Evolutionary conservation across 2,888 invertebrate genomes (phyloP).

Genomic region (Microctonus aethiopoides): DNA sequence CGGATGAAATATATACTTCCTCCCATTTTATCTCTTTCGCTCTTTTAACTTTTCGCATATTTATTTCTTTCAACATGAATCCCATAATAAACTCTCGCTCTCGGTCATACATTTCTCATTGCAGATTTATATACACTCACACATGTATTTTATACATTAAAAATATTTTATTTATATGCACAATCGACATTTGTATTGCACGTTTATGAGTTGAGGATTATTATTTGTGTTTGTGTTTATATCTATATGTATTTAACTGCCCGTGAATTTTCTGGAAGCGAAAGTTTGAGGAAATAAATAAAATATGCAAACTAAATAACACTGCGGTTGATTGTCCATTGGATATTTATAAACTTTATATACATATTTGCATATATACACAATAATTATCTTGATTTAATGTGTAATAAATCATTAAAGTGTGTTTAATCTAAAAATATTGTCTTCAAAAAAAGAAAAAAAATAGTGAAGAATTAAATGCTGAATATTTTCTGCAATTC

Average conservation of each 20-base stretch:
- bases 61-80: neutral
- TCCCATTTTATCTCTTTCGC: neutral
- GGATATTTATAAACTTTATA: too few species aligned
- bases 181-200: slow-evolving; percentile 21
- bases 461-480: too few species aligned
- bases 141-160: too few species aligned
- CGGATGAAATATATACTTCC: slow-evolving; percentile 2
- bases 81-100: slow-evolving; percentile 1
- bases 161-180: neutral
- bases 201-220: neutral
- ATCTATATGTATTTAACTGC: slow-evolving; percentile 5
- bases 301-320: neutral
- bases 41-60: neutral
- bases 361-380: too few species aligned
- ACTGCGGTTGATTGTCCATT: neutral
- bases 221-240: neutral
- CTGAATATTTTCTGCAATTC: too few species aligned
- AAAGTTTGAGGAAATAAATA: slow-evolving; percentile 28
- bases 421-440: too few species aligned
- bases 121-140: neutral
- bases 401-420: too few species aligned
- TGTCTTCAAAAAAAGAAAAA: too few species aligned
- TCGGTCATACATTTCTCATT: slow-evolving; percentile 7
- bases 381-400: too few species aligned
- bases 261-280: slow-evolving; percentile 18